Conservation (phyloP, 2,797 vertebrate genomes). For the Epinephelus awoara region DNA sequence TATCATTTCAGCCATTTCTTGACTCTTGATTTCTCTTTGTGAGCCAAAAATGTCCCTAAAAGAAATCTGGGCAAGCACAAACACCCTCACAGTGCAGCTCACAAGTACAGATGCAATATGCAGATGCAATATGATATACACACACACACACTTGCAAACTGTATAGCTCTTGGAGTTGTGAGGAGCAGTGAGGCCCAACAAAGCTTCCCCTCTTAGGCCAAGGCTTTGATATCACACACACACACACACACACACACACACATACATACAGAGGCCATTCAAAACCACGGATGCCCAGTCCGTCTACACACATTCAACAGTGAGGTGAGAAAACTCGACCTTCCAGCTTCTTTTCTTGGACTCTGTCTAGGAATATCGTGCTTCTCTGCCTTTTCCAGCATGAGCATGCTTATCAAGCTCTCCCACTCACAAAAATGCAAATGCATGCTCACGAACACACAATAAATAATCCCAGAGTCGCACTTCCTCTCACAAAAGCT, state of each 20-base stretch:
- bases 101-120: constrained; percentile 27
- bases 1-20: constrained; percentile 30
- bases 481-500: constrained; percentile 41
- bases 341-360: constrained; percentile 25
- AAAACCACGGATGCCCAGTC: constrained; percentile 54
- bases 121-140: constrained; percentile 34
- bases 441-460: constrained; percentile 21
- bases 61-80: constrained; percentile 20
- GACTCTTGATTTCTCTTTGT: constrained; percentile 25
- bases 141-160: neutral
- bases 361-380: constrained; percentile 50
- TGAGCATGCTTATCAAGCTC: constrained; percentile 7
- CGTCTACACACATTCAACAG: constrained; percentile 63
- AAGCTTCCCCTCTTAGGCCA: constrained; percentile 42
- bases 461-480: constrained; percentile 11
- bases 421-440: constrained; percentile 44
- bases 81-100: constrained; percentile 14
- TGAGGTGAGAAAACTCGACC: constrained; percentile 53
- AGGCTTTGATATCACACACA: constrained; percentile 49
- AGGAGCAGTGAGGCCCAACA: constrained; percentile 39
- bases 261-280: constrained; percentile 66
- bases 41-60: constrained; percentile 20
- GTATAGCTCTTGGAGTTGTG: constrained; percentile 11
- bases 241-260: constrained; percentile 48
- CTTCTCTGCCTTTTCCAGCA: constrained; percentile 22